Evolutionary conservation across 1,140 invertebrate species (phyloP).

Genomic region (Nebria ingens): DNA sequence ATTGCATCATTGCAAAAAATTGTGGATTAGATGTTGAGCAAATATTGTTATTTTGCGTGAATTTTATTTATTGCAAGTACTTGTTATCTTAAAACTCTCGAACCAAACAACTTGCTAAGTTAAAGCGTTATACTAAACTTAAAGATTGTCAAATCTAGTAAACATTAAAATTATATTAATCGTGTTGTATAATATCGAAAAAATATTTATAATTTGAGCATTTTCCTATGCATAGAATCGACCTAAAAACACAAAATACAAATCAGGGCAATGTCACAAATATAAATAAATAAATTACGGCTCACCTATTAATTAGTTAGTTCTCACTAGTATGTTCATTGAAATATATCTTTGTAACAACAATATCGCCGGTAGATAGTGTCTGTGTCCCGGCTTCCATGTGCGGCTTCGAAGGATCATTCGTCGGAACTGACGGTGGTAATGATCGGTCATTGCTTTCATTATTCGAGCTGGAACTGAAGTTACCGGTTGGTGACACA

Average conservation of each 20-base stretch:
- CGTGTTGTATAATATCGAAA: neutral
- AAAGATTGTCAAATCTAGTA: too few relatives aligned
- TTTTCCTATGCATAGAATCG: neutral
- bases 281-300: too few relatives aligned
- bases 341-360: slow-evolving; percentile 82
- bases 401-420: slow-evolving; percentile 25
- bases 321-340: slow-evolving; percentile 41
- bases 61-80: too few relatives aligned
- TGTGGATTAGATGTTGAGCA: too few relatives aligned
- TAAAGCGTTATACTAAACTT: too few relatives aligned
- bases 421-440: neutral
- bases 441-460: neutral
- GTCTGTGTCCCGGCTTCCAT: slow-evolving; percentile 61
- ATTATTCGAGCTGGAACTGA: slow-evolving; percentile 14
- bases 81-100: too few relatives aligned
- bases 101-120: too few relatives aligned
- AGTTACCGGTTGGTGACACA: neutral
- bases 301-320: slow-evolving; percentile 1
- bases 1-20: too few relatives aligned
- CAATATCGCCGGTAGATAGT: slow-evolving; percentile 85
- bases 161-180: too few relatives aligned
- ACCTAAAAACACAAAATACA: too few relatives aligned
- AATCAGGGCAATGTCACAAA: too few relatives aligned
- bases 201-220: neutral
- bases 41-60: too few relatives aligned